Conservation (phyloP, 2,113 vertebrate species). For the Natator depressus region DNA sequence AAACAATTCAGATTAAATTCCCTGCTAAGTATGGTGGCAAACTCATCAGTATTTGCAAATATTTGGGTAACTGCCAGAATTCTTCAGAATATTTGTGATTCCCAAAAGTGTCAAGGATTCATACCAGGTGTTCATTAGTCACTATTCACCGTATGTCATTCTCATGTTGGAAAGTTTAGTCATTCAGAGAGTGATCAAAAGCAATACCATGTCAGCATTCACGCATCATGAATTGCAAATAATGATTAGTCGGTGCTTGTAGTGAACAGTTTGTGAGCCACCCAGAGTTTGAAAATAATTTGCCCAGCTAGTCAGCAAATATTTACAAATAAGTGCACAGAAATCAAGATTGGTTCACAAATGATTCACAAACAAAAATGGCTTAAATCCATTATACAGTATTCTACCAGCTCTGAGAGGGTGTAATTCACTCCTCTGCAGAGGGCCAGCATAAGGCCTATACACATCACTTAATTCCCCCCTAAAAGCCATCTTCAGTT, state of each 20-base stretch:
- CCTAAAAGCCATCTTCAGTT: neutral
- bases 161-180: neutral
- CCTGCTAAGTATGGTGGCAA: constrained; percentile 30
- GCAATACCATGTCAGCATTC: neutral
- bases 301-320: neutral
- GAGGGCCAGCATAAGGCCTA: neutral
- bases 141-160: constrained; percentile 40
- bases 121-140: constrained; percentile 70
- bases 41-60: constrained; percentile 56
- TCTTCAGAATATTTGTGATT: constrained; percentile 66
- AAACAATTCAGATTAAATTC: constrained; percentile 55
- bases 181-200: constrained; percentile 38
- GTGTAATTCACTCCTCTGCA: neutral
- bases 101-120: constrained; percentile 65
- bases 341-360: neutral
- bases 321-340: neutral
- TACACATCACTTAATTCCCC: neutral
- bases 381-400: constrained; percentile 11
- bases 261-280: neutral
- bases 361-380: neutral
- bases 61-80: constrained; percentile 60
- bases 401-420: neutral
- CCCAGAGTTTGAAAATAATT: neutral
- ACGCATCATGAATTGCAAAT: neutral
- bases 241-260: neutral